Evolutionary conservation across 2,888 invertebrate genomes (phyloP).

Genomic region (Acholoe squamosa): DNA sequence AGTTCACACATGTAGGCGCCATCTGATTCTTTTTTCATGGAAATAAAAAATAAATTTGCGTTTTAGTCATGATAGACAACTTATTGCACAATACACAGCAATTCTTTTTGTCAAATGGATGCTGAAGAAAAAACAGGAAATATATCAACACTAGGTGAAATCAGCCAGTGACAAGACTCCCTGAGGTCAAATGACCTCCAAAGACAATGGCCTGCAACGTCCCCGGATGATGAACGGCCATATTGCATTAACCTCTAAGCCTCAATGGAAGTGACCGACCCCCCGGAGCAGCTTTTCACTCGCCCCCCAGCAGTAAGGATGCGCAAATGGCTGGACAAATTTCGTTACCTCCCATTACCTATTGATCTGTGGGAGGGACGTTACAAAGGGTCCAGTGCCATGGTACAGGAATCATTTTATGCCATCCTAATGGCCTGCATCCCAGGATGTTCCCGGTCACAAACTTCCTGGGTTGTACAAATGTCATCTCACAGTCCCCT

Average conservation of each 20-base stretch:
- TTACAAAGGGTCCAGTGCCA: neutral
- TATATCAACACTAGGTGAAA: neutral
- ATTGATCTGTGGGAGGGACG: neutral
- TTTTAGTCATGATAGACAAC: no score
- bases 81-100: no score
- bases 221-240: slow-evolving; percentile 20
- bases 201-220: neutral
- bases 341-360: slow-evolving; percentile 27
- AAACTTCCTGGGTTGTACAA: slow-evolving; percentile 1
- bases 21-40: no score
- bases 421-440: slow-evolving; percentile 1
- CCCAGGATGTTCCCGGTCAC: neutral
- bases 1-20: no score
- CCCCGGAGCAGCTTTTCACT: neutral
- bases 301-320: neutral
- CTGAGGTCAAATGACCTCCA: neutral
- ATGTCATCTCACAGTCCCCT: neutral
- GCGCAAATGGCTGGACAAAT: slow-evolving; percentile 21
- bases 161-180: neutral
- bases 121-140: no score
- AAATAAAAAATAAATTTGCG: no score
- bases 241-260: neutral
- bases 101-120: no score
- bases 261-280: neutral
- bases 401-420: neutral